These are phyloP conservation scores for Temnothorax longispinosus DNA, from an alignment of 1,140 invertebrate species.

Conservation along the genomic window DNA sequence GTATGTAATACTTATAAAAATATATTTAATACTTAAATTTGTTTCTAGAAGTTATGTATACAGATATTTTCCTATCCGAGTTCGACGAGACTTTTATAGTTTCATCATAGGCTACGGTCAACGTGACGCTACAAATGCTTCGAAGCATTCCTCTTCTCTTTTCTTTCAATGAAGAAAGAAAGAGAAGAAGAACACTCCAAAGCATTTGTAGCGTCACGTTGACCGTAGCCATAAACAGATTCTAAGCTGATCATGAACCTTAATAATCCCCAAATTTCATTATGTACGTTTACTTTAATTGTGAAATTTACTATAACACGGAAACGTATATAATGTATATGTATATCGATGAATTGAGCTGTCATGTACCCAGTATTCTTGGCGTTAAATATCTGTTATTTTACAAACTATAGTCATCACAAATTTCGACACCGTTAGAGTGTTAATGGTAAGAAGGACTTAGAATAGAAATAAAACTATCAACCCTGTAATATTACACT, in stretches of 20 bases:
- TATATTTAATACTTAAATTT: constrained; percentile 31
- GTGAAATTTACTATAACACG: not conserved
- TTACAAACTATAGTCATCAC: constrained; percentile 16
- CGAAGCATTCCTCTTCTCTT: no score
- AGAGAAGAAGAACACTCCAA: no score
- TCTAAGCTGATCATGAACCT: constrained; percentile 27
- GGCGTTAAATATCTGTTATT: not conserved
- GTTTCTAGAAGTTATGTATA: not conserved
- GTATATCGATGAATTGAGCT: constrained; percentile 32
- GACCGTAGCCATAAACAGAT: no score
- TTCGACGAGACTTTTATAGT: constrained; percentile 1
- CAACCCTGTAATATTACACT: constrained; percentile 30
- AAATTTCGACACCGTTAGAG: constrained; percentile 13
- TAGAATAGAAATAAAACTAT: constrained; percentile 15
- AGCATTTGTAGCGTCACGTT: no score
- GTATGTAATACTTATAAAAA: constrained; percentile 40
- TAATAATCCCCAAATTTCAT: constrained; percentile 6
- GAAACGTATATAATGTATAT: not conserved
- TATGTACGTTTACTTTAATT: constrained; percentile 10
- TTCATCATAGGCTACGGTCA: no score
- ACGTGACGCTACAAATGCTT: no score
- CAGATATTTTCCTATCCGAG: not conserved
- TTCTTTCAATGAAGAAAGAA: no score
- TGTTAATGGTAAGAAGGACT: constrained; percentile 16
- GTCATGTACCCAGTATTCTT: not conserved